Percentiles rank a stretch among this genome's conserved stretches.
These are phyloP conservation scores for Xiphophorus birchmanni DNA, from an alignment of 2,797 vertebrate genomes.

Conservation along the genomic window DNA sequence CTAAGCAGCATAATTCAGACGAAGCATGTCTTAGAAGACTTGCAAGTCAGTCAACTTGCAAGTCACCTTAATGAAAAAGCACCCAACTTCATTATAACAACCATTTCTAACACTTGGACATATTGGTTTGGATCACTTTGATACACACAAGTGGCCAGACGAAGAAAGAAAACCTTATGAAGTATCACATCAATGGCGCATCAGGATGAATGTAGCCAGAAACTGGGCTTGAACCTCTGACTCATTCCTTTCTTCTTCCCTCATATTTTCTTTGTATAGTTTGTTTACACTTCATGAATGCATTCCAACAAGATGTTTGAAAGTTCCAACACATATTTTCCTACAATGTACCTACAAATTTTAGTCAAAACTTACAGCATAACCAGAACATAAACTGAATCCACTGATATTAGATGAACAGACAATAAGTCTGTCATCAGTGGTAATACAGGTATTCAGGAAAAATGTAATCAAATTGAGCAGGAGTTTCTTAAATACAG, in stretches of 20 bases:
- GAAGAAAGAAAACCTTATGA: too few species aligned
- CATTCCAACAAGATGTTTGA: neutral
- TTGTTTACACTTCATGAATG: neutral
- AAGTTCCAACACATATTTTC: neutral
- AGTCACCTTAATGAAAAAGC: neutral
- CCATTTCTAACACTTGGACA: neutral
- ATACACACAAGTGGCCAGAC: neutral
- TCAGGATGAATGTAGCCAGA: neutral
- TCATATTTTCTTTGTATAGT: neutral
- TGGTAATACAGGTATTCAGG: neutral
- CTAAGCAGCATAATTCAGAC: too few species aligned
- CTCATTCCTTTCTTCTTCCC: neutral
- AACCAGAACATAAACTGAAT: neutral
- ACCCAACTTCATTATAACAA: neutral
- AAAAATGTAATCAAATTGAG: neutral
- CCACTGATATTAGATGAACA: neutral
- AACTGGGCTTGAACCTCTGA: constrained; percentile 1
- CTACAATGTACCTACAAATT: neutral
- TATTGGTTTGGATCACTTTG: neutral
- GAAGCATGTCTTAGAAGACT: neutral
- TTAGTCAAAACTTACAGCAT: neutral
- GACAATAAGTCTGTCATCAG: neutral
- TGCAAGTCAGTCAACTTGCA: neutral
- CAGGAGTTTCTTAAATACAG: too few species aligned
- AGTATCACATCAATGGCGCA: neutral